These are phyloP conservation scores for Mastomys natalensis DNA, from an alignment of 2,113 vertebrate genomes.

Conservation along the genomic window DNA sequence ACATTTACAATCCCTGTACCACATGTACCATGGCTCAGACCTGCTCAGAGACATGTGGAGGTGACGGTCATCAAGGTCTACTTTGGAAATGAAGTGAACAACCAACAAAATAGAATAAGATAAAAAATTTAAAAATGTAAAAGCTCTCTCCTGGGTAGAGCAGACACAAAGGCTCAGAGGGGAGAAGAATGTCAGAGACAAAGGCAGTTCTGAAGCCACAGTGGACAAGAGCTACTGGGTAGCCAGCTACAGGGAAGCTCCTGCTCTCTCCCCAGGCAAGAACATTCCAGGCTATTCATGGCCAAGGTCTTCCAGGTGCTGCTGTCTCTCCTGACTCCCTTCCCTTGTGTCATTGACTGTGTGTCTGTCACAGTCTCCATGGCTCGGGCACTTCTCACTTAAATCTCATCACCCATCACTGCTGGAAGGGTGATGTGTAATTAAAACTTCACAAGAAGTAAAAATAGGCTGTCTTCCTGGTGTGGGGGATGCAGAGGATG, in stretches of 20 bases:
- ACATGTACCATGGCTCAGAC: not conserved
- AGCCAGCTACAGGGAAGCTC: not conserved
- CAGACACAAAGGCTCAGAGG: not conserved
- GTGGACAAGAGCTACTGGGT: too few relatives aligned
- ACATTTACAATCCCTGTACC: not conserved
- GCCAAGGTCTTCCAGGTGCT: not conserved
- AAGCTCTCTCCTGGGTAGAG: too few relatives aligned
- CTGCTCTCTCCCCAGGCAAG: not conserved
- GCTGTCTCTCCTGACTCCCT: not conserved
- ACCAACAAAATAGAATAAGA: not conserved
- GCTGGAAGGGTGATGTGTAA: not conserved
- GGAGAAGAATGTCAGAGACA: not conserved
- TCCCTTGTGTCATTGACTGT: not conserved
- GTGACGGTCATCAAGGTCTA: not conserved
- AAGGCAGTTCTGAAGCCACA: rapidly evolving
- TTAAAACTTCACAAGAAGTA: not conserved
- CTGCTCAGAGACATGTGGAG: not conserved
- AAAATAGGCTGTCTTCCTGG: not conserved
- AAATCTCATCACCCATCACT: not conserved
- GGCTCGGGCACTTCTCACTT: not conserved
- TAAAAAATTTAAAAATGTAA: not conserved
- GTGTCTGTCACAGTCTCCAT: not conserved
- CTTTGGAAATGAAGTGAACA: not conserved
- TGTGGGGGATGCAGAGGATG: not conserved
- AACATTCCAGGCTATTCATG: too few relatives aligned